Conservation (phyloP, 2,888 invertebrate species). For the Frankliniella intonsa region DNA sequence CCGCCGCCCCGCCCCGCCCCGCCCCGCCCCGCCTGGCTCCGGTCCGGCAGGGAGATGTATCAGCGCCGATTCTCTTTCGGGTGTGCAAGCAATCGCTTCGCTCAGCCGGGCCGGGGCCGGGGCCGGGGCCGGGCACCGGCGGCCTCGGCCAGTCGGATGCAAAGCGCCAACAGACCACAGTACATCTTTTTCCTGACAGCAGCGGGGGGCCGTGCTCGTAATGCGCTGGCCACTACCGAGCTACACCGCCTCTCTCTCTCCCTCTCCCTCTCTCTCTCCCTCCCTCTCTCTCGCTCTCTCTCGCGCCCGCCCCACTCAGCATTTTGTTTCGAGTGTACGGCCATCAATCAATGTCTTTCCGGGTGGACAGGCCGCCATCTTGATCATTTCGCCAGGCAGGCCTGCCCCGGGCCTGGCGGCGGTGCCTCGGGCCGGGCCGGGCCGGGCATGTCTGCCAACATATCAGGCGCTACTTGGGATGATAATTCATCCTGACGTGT, state of each 20-base stretch:
- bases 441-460: constrained; percentile 23
- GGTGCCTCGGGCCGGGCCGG: not conserved
- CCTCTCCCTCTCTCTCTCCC: not conserved
- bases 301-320: not conserved
- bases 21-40: too few relatives aligned
- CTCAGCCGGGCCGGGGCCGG: too few relatives aligned
- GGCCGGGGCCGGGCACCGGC: too few relatives aligned
- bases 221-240: too few relatives aligned
- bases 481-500: constrained; percentile 23
- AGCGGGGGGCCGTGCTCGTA: too few relatives aligned
- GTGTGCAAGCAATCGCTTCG: too few relatives aligned
- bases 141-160: too few relatives aligned
- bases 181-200: not conserved
- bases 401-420: not conserved
- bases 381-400: not conserved
- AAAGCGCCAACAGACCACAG: too few relatives aligned
- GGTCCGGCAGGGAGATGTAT: too few relatives aligned
- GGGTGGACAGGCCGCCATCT: constrained; percentile 7
- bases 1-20: too few relatives aligned
- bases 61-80: too few relatives aligned
- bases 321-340: constrained; percentile 21
- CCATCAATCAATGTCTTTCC: constrained; percentile 20
- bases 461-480: constrained; percentile 24
- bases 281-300: not conserved
- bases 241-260: not conserved